Evolutionary conservation across 2,888 invertebrate species (phyloP), one percentile per base, ranked within the genome.

Genomic region (Acronicta alni): DNA sequence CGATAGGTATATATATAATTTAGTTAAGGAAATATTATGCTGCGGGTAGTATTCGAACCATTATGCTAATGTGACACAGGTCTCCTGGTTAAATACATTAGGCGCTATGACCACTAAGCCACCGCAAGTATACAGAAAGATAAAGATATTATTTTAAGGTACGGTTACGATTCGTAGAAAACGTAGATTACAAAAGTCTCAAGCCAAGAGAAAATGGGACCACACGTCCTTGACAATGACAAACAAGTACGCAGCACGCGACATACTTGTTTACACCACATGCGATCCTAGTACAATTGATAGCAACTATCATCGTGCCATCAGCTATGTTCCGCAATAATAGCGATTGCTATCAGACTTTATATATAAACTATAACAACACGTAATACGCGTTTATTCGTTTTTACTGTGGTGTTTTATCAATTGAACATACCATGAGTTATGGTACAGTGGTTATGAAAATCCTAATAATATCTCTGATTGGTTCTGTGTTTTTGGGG

Each of bases 301-400:
- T 70, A 52, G 30, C 44, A 20, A 54, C 41, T 75, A 57, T 66
- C 72, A 57, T 58, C 57, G n/a, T n/a, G 10, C 20, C 62, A 76
- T 72, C 74, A 63, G 57, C 45, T 58, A 56, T 75, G 63, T 68
- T 43, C 46, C 23, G 43, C 17, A 35, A 80, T 77, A 77, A 73
- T 69, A 59, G 15, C 74, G 86, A 86, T 88, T 30, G 32, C n/a
- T 82, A 87, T 87, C 86, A 30, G 2, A 7, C n/a, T 30, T 44
- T 30, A 58, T 87, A 87, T 87, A 87, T 75, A 86, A 82, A 64
- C 56, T 52, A 38, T 17, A 42, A 14, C 26, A 32, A 63, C 47
- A 66, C 43, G 47, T 49, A 51, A 65, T 58, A 47, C n/a, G 3
- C 1, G 44, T 32, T 45, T 59, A 72, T 69, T 73, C 47, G 16